Base-by-base conservation (phyloP, 2,797 vertebrate species). In the Dermochelys coriacea region DNA sequence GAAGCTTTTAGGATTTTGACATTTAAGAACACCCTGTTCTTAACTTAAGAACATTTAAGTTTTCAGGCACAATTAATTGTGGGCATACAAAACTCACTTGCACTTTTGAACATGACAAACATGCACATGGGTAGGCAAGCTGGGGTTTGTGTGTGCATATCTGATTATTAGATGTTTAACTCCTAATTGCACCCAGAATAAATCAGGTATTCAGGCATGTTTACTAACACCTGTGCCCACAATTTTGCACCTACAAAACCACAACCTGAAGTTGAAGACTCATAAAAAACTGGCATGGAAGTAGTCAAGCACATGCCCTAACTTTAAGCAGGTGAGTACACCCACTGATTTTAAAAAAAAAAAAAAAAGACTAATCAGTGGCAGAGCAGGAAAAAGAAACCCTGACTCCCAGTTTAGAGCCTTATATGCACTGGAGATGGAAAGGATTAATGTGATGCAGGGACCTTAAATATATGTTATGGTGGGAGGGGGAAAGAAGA, bases 161-260 rank as follows among this genome's bases (percentile, higher is more conserved):
- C 3, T 64, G 88, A 85, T 51, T 61, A 47, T 94, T 92, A 87
- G 90, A 93, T 55, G 87, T 95, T 94, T 94, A 87, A 91, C 95
- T 97, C 94, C 52, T 90, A 90, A 34, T 87, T 93, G 77, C 54
- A 90, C 93, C 78, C 91, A 94, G 94, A 94, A 88, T n/a, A 64
- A 49, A 95, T 91, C 84, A 84, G 80, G 82, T 95, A 87, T 89
- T 92, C 88, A 93, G 85, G 64, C 83, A 95, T 31, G 15, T 74
- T 96, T 94, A 95, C 93, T 96, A 94, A 95, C 93, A 91, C 93
- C 81, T 88, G 96, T 55, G 92, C 93, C 97, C 96, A 84, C 55
- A 94, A 50, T 91, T 93, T 84, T 91, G 82, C 87, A 91, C 88
- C 54, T 88, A 84, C 54, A 93, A 84, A 88, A 27, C 91, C 85